Base-by-base conservation (phyloP, 2,797 vertebrate genomes). In the Gymnothorax javanicus region DNA sequence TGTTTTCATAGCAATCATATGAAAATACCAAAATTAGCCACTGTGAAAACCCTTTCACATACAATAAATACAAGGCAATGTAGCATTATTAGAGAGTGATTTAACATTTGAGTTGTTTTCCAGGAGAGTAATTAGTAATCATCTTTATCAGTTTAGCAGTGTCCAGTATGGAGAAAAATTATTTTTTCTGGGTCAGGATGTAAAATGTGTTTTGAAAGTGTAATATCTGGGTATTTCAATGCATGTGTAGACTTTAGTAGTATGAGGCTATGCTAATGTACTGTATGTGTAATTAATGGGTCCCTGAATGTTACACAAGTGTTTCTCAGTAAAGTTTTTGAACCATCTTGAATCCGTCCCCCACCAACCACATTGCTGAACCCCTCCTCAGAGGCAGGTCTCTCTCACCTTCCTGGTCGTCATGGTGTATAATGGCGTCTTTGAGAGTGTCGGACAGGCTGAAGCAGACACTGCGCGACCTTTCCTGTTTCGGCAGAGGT, bases 361-460 rank as follows among this genome's bases (percentile, higher is more conserved):
- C 2, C 60, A 62, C 62, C 20, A 5, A 23, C 62, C 7, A 4
- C 43, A 58, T 12, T 52, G 13, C 20, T n/a, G 25, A 82, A 58
- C 15, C 57, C 27, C 6, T 64, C 56, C 43, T 11, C 23, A 15
- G 75, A 67, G 85, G 84, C 85, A 58, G 5, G 7, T 73, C 52
- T 57, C 50, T 2, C 93, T 13, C 87, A 99, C 98, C 98, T 96
- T 99, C 98, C 94, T 97, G 98, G 94, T 99, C 96, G 7, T 99
- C 96, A 0, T 97, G 97, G 86, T 94, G 96, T 84, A 97, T 89
- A 85, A 99, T 94, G 52, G 98, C 96, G 57, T 99, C 98, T 92
- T 97, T 97, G 17, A 98, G 89, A 92, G 96, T 91, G 64, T 98
- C 96, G 0, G 93, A 59, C 0, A 92, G 93, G 71, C 89, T 82